Evolutionary conservation across 2,113 vertebrate species (phyloP).

Genomic region (Chamaetylas fuelleborni): DNA sequence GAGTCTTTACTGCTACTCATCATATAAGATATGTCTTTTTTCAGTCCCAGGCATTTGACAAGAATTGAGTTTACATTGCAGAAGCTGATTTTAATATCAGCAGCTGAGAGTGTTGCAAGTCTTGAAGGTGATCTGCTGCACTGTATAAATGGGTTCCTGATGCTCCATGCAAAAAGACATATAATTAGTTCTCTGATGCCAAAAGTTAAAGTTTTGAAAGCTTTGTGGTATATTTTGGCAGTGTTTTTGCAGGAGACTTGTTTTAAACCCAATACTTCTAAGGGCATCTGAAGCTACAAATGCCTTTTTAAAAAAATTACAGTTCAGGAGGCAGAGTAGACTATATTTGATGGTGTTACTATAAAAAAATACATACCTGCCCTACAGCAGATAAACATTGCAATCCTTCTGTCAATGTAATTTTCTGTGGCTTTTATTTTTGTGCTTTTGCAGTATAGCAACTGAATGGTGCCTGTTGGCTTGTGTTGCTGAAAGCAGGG

Average conservation of each 20-base stretch:
- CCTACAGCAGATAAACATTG: constrained; percentile 17
- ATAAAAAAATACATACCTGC: background rate
- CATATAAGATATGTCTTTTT: background rate
- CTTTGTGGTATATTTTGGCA: background rate
- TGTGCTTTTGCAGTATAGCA: background rate
- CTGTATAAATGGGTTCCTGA: background rate
- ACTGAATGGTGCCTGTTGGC: background rate
- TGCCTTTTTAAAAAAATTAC: background rate
- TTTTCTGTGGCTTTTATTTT: constrained; percentile 2
- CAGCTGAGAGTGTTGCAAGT: background rate
- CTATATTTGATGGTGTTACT: background rate
- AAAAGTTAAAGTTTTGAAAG: background rate
- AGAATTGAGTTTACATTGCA: background rate
- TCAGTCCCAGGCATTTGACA: background rate
- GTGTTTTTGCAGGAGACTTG: background rate
- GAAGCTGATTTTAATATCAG: background rate
- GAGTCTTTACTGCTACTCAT: background rate
- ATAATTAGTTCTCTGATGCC: background rate
- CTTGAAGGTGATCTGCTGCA: background rate
- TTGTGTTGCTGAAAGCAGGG: background rate
- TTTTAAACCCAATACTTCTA: background rate
- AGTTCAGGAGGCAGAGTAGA: background rate
- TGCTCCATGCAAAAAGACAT: background rate
- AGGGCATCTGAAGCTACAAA: background rate
- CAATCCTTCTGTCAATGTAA: background rate